A percentile compares a stretch with the other conserved stretches of the same genome.
These are phyloP conservation scores for Siniperca obscura DNA, from an alignment of 2,797 vertebrate species.

Conservation along the genomic window DNA sequence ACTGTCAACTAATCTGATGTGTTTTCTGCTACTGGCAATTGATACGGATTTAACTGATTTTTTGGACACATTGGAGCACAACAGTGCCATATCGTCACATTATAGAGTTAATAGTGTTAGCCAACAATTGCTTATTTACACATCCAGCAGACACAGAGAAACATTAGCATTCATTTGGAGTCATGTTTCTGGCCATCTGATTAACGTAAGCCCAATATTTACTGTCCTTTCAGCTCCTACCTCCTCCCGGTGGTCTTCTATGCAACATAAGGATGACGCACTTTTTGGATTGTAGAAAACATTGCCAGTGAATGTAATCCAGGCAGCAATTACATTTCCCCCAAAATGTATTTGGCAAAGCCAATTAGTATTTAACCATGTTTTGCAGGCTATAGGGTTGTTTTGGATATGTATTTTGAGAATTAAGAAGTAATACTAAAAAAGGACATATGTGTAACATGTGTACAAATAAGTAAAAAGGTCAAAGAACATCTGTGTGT, in stretches of 20 bases:
- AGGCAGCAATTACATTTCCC: neutral
- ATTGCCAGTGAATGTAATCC: neutral
- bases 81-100: neutral
- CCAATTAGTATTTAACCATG: neutral
- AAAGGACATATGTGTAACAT: constrained; percentile 6
- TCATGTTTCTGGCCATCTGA: neutral
- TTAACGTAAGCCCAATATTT: too few species aligned
- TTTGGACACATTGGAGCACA: neutral
- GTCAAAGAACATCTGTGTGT: constrained; percentile 13
- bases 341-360: neutral
- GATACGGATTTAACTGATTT: too few species aligned
- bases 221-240: too few species aligned
- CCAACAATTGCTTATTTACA: neutral
- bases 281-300: neutral
- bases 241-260: neutral
- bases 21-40: neutral
- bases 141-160: neutral
- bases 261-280: neutral
- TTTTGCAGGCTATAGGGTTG: too few species aligned
- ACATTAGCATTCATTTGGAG: neutral
- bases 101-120: neutral
- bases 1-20: neutral
- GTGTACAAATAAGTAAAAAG: neutral
- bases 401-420: neutral
- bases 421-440: neutral